phyloP scores from a whole-genome alignment of 2,797 vertebrate genomes.

The Betta splendens region DNA sequence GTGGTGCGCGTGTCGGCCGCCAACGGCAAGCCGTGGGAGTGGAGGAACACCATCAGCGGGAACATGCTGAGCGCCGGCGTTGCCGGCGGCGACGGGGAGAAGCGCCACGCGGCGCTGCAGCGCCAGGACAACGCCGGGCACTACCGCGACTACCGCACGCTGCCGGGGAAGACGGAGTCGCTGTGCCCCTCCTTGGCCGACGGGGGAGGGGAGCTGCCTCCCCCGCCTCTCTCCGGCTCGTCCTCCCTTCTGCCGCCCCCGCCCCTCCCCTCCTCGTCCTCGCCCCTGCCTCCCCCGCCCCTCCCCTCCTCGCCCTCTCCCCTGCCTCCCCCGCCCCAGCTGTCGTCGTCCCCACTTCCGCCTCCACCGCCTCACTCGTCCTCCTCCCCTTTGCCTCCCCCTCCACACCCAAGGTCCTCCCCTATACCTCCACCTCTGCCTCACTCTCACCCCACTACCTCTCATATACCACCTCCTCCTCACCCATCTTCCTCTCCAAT shows the following conservation, averaged over 20 bases:
- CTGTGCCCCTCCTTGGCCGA: conserved; percentile 85
- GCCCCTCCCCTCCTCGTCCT: conserved; percentile 63
- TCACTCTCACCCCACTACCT: conserved; percentile 54
- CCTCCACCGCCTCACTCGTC: conserved; percentile 55
- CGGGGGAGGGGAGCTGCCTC: conserved; percentile 79
- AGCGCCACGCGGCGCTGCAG: conserved; percentile 76
- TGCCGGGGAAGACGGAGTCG: conserved; percentile 82
- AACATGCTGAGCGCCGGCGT: conserved; percentile 73
- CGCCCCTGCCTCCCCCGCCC: conserved; percentile 74
- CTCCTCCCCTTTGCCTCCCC: conserved; percentile 52
- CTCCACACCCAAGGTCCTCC: conserved; percentile 42
- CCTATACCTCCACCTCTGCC: conserved; percentile 39
- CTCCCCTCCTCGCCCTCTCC: conserved; percentile 66
- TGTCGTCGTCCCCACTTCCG: conserved; percentile 56
- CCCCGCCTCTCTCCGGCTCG: conserved; percentile 64
- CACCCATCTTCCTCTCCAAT: conserved; percentile 75
- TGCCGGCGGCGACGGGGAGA: conserved; percentile 79
- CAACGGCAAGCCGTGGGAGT: conserved; percentile 87
- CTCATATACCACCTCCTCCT: conserved; percentile 66
- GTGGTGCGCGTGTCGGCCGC: conserved; percentile 89
- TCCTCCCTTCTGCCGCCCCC: conserved; percentile 74
- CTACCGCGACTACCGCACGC: conserved; percentile 82
- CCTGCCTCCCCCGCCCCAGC: conserved; percentile 55
- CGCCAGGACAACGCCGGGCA: conserved; percentile 80
- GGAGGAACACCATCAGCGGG: conserved; percentile 87